phyloP scores from a whole-genome alignment of 2,113 vertebrate species.

The Antechinus flavipes region DNA sequence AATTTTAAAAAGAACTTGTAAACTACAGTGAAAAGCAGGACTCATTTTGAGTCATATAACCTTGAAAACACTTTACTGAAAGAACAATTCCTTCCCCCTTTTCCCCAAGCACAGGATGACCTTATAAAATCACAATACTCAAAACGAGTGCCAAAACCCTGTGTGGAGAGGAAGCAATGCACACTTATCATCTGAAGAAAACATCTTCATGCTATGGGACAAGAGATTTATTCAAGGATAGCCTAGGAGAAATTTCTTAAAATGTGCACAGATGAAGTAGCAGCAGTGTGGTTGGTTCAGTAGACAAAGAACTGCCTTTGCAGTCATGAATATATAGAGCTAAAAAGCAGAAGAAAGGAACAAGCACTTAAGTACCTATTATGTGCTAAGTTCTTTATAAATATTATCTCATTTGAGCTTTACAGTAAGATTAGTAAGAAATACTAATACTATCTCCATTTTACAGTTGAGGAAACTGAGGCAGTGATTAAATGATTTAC shows the following conservation, averaged over 20 bases:
- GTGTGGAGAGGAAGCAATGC: background rate
- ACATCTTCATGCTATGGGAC: background rate
- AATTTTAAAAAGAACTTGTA: background rate
- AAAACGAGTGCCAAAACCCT: background rate
- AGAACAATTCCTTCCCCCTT: background rate
- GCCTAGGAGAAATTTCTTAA: background rate
- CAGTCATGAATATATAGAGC: background rate
- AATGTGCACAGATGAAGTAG: background rate
- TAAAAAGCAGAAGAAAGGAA: background rate
- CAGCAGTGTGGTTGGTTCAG: background rate
- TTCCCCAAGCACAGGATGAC: background rate
- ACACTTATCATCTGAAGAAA: background rate
- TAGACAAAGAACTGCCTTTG: background rate
- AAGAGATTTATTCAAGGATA: background rate
- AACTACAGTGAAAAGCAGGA: background rate
- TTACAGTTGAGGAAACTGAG: background rate
- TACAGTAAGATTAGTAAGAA: background rate
- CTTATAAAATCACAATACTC: background rate
- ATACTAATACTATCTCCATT: background rate
- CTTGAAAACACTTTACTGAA: background rate
- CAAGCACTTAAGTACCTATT: background rate
- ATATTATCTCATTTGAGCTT: background rate
- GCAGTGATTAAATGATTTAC: background rate
- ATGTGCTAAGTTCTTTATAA: background rate
- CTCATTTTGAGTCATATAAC: background rate